Base-by-base conservation (phyloP, 2,113 vertebrate genomes). In the Eretmodus cyanostictus region DNA sequence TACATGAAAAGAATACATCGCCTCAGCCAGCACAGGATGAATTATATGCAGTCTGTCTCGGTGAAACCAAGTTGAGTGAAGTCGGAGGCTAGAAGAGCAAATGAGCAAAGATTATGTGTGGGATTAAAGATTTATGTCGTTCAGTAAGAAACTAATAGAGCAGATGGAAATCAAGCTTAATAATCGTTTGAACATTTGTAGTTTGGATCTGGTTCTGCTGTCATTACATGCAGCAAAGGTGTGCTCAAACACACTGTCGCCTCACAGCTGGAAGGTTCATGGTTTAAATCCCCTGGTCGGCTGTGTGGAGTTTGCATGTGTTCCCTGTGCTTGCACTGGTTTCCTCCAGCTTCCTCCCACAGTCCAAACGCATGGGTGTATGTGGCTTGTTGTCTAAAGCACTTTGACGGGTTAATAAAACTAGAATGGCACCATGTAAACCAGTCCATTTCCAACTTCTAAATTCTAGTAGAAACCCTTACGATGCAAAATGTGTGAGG, bases 1-100 rank as follows among this genome's bases (percentile, higher is more conserved):
- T 91, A 93, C 91, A 95, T 93, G 93, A 94, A 94, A 94, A 94
- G 90, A 94, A 95, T 91, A 94, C 94, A 94, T 95, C 85, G 89
- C 91, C 89, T 91, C 85, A 27, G 84, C 85, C 87, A 87, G 68
- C 92, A 90, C 87, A 88, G 91, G 90, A 61, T 92, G 93, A 95
- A 91, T 91, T 81, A 94, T 93, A 88, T 82, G 80, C 80, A 87
- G 86, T 19, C 47, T 22, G 22, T 66, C 42, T 14, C 4, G 40
- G 17, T 19, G 81, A 82, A 86, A 49, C 68, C 27, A 10, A n/a
- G 81, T 36, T 3, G 55, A 87, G 55, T 68, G 36, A 76, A 63
- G 63, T 40, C 16, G 5, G 40, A 78, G 45, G 73, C 38, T 16
- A 22, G 9, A 34, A n/a, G 71, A 51, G 79, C 85, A 84, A 84